Base-by-base conservation (phyloP, 2,888 invertebrate genomes). In the Cosmorhoe ocellata region DNA sequence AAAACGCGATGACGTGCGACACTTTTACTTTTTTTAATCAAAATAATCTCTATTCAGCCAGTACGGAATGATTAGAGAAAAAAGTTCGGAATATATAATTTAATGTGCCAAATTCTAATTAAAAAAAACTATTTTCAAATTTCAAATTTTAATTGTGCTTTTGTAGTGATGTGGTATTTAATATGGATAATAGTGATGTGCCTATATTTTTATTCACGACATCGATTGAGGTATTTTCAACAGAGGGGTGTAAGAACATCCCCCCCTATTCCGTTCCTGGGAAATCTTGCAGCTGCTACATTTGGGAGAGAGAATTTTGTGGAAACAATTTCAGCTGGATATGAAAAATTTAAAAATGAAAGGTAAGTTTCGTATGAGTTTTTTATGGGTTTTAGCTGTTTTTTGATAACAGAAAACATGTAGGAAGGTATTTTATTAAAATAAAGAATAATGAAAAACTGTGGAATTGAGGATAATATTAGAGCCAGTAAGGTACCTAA, bases 281-380 rank as follows among this genome's bases (percentile, higher is more conserved):
- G 83, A 33, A 82, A 82, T 65, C 59, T 84, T 71, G 74, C 76
- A 63, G 73, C 76, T 63, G 76, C 77, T 62, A 79, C 81, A 36
- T 66, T 80, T 22, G 77, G 79, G 37, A 64, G 67, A 57, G 79
- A 80, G 58, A 81, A 81, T 61, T 80, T 81, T 34, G 81, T 81
- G 48, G 79, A 81, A 46, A 72, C 79, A 9, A 78, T 81, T 49
- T 77, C 71, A 32, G 67, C 70, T 44, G 81, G 81, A 50, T 81
- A 81, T 53, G 69, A 73, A 47, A 69, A 74, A 26, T 81, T 81
- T 59, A 73, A 69, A 59, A 72, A 75, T 64, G 75, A 81, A 67
- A 79, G 81, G 81, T 79, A 59, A 24, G 24, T 7, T 24, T 24
- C 18, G 24, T 24, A 6, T 18, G 2, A 18, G 18, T 18, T 18